phyloP scores from a whole-genome alignment of 1,140 invertebrate species.

The Drosophila nikananu region DNA sequence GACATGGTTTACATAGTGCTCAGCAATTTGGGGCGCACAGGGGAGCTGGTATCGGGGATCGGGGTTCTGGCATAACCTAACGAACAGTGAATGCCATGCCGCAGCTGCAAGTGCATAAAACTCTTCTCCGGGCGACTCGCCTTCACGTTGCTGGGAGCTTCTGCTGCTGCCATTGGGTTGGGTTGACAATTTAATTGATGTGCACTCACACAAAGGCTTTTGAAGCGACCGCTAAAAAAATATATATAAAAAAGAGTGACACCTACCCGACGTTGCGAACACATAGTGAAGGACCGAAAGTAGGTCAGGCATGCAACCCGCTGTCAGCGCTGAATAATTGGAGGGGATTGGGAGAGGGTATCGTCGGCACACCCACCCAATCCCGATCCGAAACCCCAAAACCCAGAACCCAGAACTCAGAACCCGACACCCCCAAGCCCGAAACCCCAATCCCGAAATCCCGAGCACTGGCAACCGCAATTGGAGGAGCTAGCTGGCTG shows the following conservation, averaged over 20 bases:
- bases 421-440: slow-evolving; percentile 17
- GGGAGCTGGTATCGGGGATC: slow-evolving; percentile 4
- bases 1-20: slow-evolving; percentile 53
- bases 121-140: slow-evolving; percentile 36
- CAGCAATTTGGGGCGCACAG: slow-evolving; percentile 42
- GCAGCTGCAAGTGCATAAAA: slow-evolving; percentile 47
- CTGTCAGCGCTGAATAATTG: slow-evolving; percentile 77
- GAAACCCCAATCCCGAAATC: slow-evolving; percentile 2
- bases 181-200: slow-evolving; percentile 83
- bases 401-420: too few relatives aligned
- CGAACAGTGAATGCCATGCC: slow-evolving; percentile 50
- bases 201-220: slow-evolving; percentile 76
- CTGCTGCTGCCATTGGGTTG: slow-evolving; percentile 49
- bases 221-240: slow-evolving; percentile 74
- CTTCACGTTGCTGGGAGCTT: slow-evolving; percentile 27
- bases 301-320: slow-evolving; percentile 81
- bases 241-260: slow-evolving; percentile 61
- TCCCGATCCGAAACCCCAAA: neutral
- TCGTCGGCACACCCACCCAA: neutral
- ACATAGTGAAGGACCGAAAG: slow-evolving; percentile 50
- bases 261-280: slow-evolving; percentile 48
- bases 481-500: slow-evolving; percentile 34
- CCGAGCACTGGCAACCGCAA: slow-evolving; percentile 10
- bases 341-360: slow-evolving; percentile 66
- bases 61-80: slow-evolving; percentile 21